phyloP scores from a whole-genome alignment of 1,140 invertebrate genomes.

The Uloborus diversus region DNA sequence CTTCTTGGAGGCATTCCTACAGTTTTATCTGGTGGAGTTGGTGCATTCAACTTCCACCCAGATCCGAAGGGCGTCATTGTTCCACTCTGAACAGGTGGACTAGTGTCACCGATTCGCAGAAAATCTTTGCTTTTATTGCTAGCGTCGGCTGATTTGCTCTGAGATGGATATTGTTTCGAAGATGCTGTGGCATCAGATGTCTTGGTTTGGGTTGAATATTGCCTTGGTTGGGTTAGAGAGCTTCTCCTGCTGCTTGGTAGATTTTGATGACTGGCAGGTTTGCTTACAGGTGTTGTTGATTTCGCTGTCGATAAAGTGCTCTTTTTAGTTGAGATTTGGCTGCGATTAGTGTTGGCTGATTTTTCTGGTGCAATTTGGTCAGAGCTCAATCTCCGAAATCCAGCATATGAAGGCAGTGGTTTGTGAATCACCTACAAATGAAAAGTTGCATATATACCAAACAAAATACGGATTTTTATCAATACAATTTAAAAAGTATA shows the following conservation, averaged over 20 bases:
- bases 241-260: conserved; percentile 1
- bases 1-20: background rate
- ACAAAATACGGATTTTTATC: too few species aligned
- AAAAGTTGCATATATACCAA: too few species aligned
- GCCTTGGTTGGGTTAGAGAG: background rate
- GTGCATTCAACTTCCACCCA: background rate
- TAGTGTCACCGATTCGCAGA: conserved; percentile 25
- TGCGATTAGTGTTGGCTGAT: background rate
- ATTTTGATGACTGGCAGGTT: background rate
- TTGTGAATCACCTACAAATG: conserved; percentile 8
- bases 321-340: background rate
- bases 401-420: background rate
- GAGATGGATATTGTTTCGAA: too few species aligned
- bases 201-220: background rate
- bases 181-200: too few species aligned
- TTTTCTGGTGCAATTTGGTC: background rate
- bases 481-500: too few species aligned
- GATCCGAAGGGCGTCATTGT: conserved; percentile 4
- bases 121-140: background rate
- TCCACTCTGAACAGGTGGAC: conserved; percentile 28
- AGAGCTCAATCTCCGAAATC: background rate
- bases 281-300: background rate
- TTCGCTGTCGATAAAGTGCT: background rate
- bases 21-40: background rate
- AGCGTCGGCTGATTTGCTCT: background rate